Evolutionary conservation across 2,888 invertebrate species (phyloP).

Genomic region (Meganola albula): DNA sequence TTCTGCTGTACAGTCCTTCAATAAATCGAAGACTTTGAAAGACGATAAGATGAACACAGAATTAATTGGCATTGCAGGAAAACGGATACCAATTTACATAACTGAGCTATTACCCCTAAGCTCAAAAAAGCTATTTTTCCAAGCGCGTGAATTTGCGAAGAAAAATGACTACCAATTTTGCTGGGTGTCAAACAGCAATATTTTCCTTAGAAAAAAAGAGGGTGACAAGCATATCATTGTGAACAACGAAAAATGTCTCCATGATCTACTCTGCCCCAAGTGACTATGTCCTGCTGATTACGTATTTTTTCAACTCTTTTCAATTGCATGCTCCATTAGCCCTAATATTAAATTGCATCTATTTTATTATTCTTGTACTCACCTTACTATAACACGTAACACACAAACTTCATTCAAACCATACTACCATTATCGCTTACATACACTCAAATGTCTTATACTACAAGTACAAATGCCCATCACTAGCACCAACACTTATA

Average conservation of each 20-base stretch:
- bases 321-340: background rate
- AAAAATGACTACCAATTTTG: slow-evolving; percentile 4
- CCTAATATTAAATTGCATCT: background rate
- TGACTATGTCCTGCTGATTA: slow-evolving; percentile 1
- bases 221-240: slow-evolving; percentile 8
- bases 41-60: background rate
- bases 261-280: slow-evolving; percentile 2
- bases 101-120: background rate
- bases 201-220: slow-evolving; percentile 7
- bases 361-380: background rate
- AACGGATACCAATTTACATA: background rate
- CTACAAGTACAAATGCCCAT: slow-evolving; percentile 1
- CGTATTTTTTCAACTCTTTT: background rate
- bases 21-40: background rate
- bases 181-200: slow-evolving; percentile 5
- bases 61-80: background rate
- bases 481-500: slow-evolving; percentile 1
- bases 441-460: background rate
- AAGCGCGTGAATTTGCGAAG: background rate
- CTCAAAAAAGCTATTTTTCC: background rate
- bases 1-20: background rate
- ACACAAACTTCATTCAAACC: background rate
- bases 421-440: background rate
- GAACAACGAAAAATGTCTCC: slow-evolving; percentile 7
- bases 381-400: background rate